These are phyloP conservation scores for Trachymyrmex septentrionalis DNA, from an alignment of 1,140 invertebrate species.

Conservation along the genomic window DNA sequence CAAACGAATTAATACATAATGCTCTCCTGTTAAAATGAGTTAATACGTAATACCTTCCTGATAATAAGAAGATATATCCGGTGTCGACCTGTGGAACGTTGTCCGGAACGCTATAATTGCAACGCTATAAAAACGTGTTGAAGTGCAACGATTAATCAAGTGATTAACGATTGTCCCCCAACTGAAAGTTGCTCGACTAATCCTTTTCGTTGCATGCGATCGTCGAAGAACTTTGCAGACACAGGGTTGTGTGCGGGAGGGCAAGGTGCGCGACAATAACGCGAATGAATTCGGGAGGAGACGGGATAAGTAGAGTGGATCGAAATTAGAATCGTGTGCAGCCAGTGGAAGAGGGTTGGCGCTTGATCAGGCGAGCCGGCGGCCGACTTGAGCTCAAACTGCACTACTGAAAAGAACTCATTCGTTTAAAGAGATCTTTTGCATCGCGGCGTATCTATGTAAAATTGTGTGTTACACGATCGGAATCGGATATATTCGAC, in stretches of 20 bases:
- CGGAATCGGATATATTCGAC: too few relatives aligned
- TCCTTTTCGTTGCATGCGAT: slow-evolving; percentile 6
- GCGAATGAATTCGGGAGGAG: slow-evolving; percentile 55
- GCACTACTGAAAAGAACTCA: slow-evolving; percentile 21
- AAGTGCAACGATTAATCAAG: slow-evolving; percentile 35
- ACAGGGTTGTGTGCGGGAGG: neutral
- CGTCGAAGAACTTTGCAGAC: slow-evolving; percentile 22
- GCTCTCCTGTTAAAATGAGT: neutral
- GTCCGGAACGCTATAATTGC: neutral
- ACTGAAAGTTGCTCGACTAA: slow-evolving; percentile 13
- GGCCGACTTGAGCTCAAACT: neutral
- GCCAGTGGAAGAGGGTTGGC: slow-evolving; percentile 48
- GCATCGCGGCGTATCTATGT: neutral
- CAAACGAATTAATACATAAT: neutral
- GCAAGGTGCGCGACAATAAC: slow-evolving; percentile 38
- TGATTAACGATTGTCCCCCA: slow-evolving; percentile 22
- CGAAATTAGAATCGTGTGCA: slow-evolving; percentile 64
- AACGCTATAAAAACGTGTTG: neutral
- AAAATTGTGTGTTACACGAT: neutral
- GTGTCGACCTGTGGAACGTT: neutral
- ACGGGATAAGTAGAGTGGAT: slow-evolving; percentile 60
- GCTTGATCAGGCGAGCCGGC: slow-evolving; percentile 49
- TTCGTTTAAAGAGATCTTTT: slow-evolving; percentile 30
- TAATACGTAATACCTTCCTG: too few relatives aligned
- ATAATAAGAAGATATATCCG: neutral